Evolutionary conservation across 2,113 vertebrate species (phyloP), one percentile per base, ranked within the genome.

Genomic region (Erythrocercus mccallii): DNA sequence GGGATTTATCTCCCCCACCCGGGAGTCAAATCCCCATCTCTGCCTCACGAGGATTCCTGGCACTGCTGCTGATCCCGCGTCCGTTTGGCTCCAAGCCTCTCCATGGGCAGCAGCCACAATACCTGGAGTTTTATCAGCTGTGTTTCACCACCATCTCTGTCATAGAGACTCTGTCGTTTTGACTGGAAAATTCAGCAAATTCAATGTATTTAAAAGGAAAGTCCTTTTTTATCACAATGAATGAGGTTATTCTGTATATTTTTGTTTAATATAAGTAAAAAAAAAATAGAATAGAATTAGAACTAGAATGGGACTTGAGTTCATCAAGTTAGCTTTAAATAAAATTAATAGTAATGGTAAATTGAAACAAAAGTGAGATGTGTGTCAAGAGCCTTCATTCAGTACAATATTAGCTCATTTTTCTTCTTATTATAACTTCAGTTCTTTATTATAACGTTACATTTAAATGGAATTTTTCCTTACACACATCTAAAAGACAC

Each of bases 281-380:
- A 86, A 31, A 27, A 21, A 27, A 17, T 30, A 15, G 13, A 37
- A 8, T 53, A 81, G 23, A 28, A 72, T 71, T 69, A 85, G 24
- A 71, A 78, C 54, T 73, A 61, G 17, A 81, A 50, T 70, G 74
- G 68, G 57, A 88, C 92, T 80, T 90, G 47, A 95, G 25, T 73
- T 94, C 60, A 88, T 70, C 54, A 66, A 83, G 47, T 58, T 74
- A 82, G 37, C 56, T 60, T 95, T 95, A 95, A 91, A 81, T 93
- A 92, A 89, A 93, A 91, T 77, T 83, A 94, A 68, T 73, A 77
- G 31, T 86, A 35, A 62, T 16, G 6, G 25, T 90, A 92, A 91
- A 86, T 47, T 60, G 16, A 40, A 83, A 81, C 10, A 6, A 77
- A 91, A 91, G 47, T 81, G 86, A 88, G 40, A 68, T 14, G 7